Conservation (phyloP, 2,888 invertebrate genomes). For the Sialis fuliginosa region DNA sequence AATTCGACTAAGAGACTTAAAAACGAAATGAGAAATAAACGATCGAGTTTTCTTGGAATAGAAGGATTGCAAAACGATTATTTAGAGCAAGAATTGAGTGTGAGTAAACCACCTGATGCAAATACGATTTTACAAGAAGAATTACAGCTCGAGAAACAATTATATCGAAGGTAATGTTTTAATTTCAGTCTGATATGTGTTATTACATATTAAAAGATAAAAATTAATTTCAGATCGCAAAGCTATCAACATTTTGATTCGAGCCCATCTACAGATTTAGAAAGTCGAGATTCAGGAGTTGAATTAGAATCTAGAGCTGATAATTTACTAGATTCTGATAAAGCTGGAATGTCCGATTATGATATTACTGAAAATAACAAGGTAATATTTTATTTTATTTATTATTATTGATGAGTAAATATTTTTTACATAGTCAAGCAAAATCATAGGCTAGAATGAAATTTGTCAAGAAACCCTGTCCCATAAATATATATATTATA, state of each 20-base stretch:
- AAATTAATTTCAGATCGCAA: conserved; percentile 1
- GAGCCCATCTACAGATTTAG: conserved; percentile 27
- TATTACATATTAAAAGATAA: neutral
- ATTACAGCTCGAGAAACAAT: conserved; percentile 54
- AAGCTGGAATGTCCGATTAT: conserved; percentile 28
- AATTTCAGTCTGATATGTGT: neutral
- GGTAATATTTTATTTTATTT: neutral
- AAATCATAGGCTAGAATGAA: no score
- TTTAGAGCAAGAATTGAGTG: conserved; percentile 40
- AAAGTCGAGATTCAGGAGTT: conserved; percentile 65
- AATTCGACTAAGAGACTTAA: conserved; percentile 74
- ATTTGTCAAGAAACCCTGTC: no score
- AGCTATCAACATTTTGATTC: neutral
- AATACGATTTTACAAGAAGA: conserved; percentile 65
- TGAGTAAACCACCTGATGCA: conserved; percentile 60
- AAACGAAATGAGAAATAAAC: conserved; percentile 66
- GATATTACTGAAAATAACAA: conserved; percentile 23
- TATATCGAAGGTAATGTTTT: conserved; percentile 39
- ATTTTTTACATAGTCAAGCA: no score
- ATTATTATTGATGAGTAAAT: no score
- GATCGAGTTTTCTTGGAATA: conserved; percentile 72
- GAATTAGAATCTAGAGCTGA: conserved; percentile 35
- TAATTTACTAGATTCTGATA: neutral
- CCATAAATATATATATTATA: no score
- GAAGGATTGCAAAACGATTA: conserved; percentile 56